Base-by-base conservation (phyloP, 2,888 invertebrate species). In the Hyles lineata region DNA sequence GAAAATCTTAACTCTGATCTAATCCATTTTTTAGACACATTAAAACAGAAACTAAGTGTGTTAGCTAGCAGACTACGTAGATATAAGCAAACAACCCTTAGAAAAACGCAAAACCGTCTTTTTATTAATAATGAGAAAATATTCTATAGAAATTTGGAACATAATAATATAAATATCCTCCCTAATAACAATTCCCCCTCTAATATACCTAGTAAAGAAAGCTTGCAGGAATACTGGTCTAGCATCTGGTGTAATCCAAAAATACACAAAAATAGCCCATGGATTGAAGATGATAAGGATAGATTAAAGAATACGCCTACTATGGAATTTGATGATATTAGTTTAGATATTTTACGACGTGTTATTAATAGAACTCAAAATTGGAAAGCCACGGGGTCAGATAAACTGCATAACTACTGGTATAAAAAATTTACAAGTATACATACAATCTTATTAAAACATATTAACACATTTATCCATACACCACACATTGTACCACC, bases 41-140 rank as follows among this genome's bases (percentile, higher is more conserved):
- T 75, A 2, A 75, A 75, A 70, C 75, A 72, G 29, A 75, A 75
- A 71, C 70, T 75, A 0, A 71, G 21, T 15, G 72, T 62, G 1
- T 11, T 67, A 6, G 52, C 70, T n/a, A 67, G 70, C 15, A 17
- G 74, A 2, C 62, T 74, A n/a, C 60, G 70, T 2, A 67, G 74
- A 62, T 74, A 73, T 70, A 61, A 23, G 32, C 62, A 63, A 17
- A 67, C 63, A 25, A 72, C 70, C 1, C 52, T 35, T 17, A 62
- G 75, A 25, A 75, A 75, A 73, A 21, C 60, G 35, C 73, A 76
- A 70, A 75, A 75, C n/a, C 62, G 9, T 4, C 59, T 62, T 59
- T 76, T 72, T 29, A 29, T 29, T 29, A 29, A 29, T 29, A 29
- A 29, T 29, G 29, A 29, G 29, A 29, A 29, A 29, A 3, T 29